Base-by-base conservation (phyloP, 92 coral and sea anemone genomes). In the Epizoanthus stellaris region DNA sequence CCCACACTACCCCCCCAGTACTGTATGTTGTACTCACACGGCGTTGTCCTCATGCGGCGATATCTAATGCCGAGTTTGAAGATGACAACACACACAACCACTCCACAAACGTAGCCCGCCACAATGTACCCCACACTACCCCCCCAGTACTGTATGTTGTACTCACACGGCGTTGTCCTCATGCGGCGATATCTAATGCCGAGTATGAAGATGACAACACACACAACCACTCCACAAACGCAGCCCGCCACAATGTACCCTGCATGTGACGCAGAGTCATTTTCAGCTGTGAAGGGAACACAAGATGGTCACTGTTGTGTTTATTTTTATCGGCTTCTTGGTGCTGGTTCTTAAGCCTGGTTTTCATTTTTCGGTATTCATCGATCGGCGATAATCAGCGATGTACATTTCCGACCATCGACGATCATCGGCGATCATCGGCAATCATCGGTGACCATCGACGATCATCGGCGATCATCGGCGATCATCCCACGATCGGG, bases 161-260 rank as follows among this genome's bases (percentile, higher is more conserved):
- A 79, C 83, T 79, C 72, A 79, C 83, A 62, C n/a, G 67, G 70
- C 0, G 83, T 79, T 1, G 71, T 20, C 36, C 72, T 79, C 59
- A 63, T 42, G 60, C 83, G 83, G 43, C 56, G 73, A 79, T 79
- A 79, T 20, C 83, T 70, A n/a, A 79, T n/a, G 8, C 72, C 71
- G 1, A 79, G 72, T 62, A 62, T 64, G 5, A 79, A 6, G 39
- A 34, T 59, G 19, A 79, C 72, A 6, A 42, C 71, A 79, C 72
- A 79, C 20, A 45, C 57, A 53, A 63, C 6, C 40, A 64, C 83
- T 17, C 83, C 83, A 23, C 72, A 62, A 2, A 79, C 70, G 65
- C 59, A 19, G 20, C 83, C 83, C 23, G 83, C 83, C 53, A 63
- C 59, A 3, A 79, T 63, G 72, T 79, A 63, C 21, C 83, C 58